Conservation (phyloP, 2,888 invertebrate species). For the Pasiphila rectangulata region DNA sequence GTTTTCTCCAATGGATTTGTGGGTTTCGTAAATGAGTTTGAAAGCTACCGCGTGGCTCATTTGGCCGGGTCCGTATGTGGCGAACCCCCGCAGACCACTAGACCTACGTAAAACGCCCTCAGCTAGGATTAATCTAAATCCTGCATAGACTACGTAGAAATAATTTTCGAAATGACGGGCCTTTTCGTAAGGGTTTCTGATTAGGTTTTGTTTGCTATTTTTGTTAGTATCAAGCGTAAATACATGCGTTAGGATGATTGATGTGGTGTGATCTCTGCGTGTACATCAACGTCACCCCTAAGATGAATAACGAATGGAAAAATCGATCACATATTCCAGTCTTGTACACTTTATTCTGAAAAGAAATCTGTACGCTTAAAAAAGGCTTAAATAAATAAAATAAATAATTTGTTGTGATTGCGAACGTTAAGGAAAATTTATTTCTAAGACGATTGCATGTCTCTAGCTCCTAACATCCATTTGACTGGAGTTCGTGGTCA, state of each 20-base stretch:
- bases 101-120: constrained; percentile 24
- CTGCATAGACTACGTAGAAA: constrained; percentile 21
- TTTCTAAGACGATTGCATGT: constrained; percentile 1
- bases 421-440: too few relatives aligned
- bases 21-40: constrained; percentile 49
- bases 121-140: constrained; percentile 30
- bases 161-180: constrained; percentile 21
- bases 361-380: neutral
- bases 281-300: too few relatives aligned
- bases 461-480: constrained; percentile 3
- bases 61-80: constrained; percentile 40
- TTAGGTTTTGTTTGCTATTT: neutral
- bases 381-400: too few relatives aligned
- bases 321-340: neutral
- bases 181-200: constrained; percentile 11
- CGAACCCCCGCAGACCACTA: constrained; percentile 32
- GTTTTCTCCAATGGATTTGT: constrained; percentile 53
- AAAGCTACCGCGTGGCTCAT: constrained; percentile 55
- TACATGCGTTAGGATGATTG: too few relatives aligned
- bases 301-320: neutral
- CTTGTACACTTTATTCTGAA: neutral
- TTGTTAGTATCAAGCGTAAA: too few relatives aligned
- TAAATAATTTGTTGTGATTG: too few relatives aligned
- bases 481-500: constrained; percentile 22
- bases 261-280: too few relatives aligned